These are phyloP conservation scores for Calameuta filiformis DNA, from an alignment of 2,888 invertebrate species.

Conservation along the genomic window DNA sequence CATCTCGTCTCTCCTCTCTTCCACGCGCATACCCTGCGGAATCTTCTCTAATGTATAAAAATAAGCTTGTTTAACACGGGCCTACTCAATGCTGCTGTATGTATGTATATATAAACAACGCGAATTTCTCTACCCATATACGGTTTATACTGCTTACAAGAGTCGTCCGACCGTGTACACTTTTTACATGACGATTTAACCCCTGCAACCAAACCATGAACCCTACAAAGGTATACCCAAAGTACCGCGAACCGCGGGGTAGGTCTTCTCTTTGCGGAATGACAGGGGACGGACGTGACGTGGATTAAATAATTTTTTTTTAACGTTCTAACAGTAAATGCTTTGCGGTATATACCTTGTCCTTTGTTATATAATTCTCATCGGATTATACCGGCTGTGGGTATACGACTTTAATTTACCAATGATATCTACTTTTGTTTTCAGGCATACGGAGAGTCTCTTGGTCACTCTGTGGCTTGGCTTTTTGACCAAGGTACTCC, in stretches of 20 bases:
- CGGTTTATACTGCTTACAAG: background rate
- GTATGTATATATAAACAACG: background rate
- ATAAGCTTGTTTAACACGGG: slow-evolving; percentile 39
- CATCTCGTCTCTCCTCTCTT: background rate
- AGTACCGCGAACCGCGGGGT: background rate
- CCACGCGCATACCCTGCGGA: slow-evolving; percentile 7
- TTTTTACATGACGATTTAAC: slow-evolving; percentile 34
- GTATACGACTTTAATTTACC: background rate
- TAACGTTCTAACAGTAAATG: background rate
- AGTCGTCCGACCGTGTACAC: slow-evolving; percentile 17
- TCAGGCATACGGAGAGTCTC: background rate
- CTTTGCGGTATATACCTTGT: background rate
- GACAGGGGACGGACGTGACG: background rate
- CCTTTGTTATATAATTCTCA: background rate
- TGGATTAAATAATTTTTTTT: background rate
- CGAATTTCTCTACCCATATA: background rate
- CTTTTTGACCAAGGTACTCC: background rate
- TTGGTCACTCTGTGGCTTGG: background rate
- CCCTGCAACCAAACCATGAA: background rate
- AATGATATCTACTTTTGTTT: background rate
- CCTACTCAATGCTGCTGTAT: background rate
- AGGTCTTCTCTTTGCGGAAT: background rate
- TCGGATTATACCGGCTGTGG: background rate
- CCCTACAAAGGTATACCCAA: background rate
- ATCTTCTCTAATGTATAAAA: slow-evolving; percentile 41